These are phyloP conservation scores for Eulacestoma nigropectus DNA, from an alignment of 2,113 vertebrate genomes.

Conservation along the genomic window DNA sequence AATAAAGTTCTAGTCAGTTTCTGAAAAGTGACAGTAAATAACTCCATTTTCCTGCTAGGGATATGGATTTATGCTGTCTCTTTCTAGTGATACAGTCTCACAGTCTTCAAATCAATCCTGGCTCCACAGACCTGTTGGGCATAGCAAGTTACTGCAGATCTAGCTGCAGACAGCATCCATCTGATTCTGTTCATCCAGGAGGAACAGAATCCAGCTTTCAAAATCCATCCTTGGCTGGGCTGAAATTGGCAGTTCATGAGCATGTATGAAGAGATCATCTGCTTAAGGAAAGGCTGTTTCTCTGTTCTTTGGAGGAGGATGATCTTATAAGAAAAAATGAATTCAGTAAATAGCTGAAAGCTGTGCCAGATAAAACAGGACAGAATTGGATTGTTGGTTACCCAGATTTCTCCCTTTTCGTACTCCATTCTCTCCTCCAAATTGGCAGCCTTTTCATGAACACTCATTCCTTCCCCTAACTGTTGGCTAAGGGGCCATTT, in stretches of 20 bases:
- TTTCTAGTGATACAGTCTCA: background rate
- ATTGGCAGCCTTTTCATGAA: background rate
- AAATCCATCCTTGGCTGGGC: background rate
- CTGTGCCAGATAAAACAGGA: background rate
- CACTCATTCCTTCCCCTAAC: background rate
- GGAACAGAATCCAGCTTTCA: constrained; percentile 1
- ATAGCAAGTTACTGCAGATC: background rate
- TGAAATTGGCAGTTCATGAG: background rate
- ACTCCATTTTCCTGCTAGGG: background rate
- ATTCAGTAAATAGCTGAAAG: constrained; percentile 1
- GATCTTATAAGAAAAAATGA: background rate
- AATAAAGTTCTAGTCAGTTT: background rate
- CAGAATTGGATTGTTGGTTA: background rate
- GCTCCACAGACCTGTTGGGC: constrained; percentile 4
- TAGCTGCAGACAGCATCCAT: background rate
- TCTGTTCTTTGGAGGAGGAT: background rate
- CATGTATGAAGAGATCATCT: background rate
- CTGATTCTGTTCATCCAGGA: constrained; percentile 6
- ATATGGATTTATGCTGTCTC: constrained; percentile 15
- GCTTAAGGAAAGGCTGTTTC: background rate
- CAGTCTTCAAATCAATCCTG: constrained; percentile 2
- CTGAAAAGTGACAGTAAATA: constrained; percentile 21
- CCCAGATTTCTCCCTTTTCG: background rate
- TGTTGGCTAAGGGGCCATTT: background rate
- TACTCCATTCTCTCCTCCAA: background rate